Percentiles rank a stretch among this genome's conserved stretches.
Evolutionary conservation across 2,888 invertebrate species (phyloP).

Genomic region (Drosophila nr. perissopoda): DNA sequence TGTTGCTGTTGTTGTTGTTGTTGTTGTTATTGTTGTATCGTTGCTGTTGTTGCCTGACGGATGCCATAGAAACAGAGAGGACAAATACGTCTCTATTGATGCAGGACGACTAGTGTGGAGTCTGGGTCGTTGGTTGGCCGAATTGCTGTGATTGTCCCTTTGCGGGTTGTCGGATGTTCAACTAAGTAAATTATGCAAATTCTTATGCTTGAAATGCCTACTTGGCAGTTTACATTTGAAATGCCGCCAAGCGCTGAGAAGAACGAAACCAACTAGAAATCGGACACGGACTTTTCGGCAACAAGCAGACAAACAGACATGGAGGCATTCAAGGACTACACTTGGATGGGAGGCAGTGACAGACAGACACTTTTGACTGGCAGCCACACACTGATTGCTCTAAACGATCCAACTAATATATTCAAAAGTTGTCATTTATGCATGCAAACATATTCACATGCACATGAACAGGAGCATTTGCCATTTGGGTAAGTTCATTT

Average conservation of each 20-base stretch:
- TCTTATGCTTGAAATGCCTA: constrained; percentile 67
- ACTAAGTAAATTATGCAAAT: constrained; percentile 76
- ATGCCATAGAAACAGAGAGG: constrained; percentile 25
- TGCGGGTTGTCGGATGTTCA: constrained; percentile 64
- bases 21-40: constrained; percentile 4
- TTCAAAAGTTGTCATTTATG: constrained; percentile 70
- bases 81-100: constrained; percentile 50
- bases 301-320: constrained; percentile 11
- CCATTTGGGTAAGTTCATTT: constrained; percentile 57
- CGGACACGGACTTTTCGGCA: constrained; percentile 30
- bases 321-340: constrained; percentile 21
- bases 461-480: constrained; percentile 32
- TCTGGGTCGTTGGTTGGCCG: constrained; percentile 2
- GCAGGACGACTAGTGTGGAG: constrained; percentile 20
- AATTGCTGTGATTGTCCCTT: constrained; percentile 48
- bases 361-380: constrained; percentile 52
- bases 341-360: not conserved
- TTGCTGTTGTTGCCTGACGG: constrained; percentile 24
- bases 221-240: constrained; percentile 72
- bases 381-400: constrained; percentile 66
- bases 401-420: constrained; percentile 72
- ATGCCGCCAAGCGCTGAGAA: constrained; percentile 37
- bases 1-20: constrained; percentile 16
- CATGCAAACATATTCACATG: constrained; percentile 57
- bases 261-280: constrained; percentile 45